These are phyloP conservation scores for Reinhardtius hippoglossoides DNA, from an alignment of 2,113 vertebrate species.

Conservation along the genomic window DNA sequence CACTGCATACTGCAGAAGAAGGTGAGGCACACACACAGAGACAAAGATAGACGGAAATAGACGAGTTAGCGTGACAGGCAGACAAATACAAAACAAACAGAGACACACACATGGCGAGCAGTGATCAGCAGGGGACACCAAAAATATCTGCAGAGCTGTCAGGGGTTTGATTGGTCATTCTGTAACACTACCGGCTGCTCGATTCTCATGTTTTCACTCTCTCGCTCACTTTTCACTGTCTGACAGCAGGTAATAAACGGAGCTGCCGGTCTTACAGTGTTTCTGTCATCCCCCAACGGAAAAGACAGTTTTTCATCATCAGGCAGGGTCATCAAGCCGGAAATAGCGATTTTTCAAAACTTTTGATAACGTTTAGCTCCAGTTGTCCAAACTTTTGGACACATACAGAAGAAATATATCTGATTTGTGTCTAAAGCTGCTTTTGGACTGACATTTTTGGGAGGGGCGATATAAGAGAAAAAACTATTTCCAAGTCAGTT, in stretches of 20 bases:
- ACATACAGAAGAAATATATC: background rate
- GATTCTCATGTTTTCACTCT: conserved; percentile 19
- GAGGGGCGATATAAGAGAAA: no score
- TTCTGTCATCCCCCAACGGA: background rate
- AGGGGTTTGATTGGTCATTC: conserved; percentile 53
- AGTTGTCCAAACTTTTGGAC: conserved; percentile 11
- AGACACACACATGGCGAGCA: background rate
- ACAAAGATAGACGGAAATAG: conserved; percentile 10
- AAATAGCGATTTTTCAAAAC: conserved; percentile 17
- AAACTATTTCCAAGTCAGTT: background rate
- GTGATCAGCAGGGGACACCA: conserved; percentile 32
- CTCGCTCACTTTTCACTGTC: background rate
- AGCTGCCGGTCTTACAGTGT: conserved; percentile 12
- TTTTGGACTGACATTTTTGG: no score
- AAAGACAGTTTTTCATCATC: conserved; percentile 15
- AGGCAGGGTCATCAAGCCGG: conserved; percentile 1
- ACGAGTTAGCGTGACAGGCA: conserved; percentile 16
- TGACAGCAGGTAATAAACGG: conserved; percentile 42
- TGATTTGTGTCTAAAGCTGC: background rate
- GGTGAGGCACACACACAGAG: conserved; percentile 81
- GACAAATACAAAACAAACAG: conserved; percentile 12
- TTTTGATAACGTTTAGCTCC: conserved; percentile 6
- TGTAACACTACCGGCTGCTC: conserved; percentile 27
- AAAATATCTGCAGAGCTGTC: conserved; percentile 53
- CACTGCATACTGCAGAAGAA: conserved; percentile 99